Evolutionary conservation across 2,797 vertebrate genomes (phyloP).

Genomic region (Cyprinodon diabolis): DNA sequence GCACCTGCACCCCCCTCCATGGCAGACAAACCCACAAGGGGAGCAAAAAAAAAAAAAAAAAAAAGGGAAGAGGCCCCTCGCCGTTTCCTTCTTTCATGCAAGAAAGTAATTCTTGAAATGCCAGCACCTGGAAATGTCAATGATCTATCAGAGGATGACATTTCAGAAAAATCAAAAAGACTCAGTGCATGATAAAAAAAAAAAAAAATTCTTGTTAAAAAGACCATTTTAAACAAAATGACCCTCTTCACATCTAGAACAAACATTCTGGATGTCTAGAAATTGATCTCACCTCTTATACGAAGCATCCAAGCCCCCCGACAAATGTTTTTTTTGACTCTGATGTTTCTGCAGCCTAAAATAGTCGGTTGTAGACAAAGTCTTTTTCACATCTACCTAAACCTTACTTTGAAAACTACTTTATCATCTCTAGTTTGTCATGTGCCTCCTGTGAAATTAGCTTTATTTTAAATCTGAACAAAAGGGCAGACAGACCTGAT

Average conservation of each 20-base stretch:
- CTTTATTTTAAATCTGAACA: conserved; percentile 49
- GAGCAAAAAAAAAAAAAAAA: conserved; percentile 2
- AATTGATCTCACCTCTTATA: background rate
- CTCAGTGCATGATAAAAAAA: too few species aligned
- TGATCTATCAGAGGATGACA: conserved; percentile 20
- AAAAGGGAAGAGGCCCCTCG: conserved; percentile 21
- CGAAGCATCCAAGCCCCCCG: background rate
- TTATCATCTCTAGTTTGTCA: conserved; percentile 25
- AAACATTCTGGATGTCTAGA: too few species aligned
- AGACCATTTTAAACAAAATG: too few species aligned
- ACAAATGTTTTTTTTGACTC: conserved; percentile 1
- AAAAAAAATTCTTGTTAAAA: background rate
- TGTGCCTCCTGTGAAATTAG: conserved; percentile 48
- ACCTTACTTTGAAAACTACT: background rate
- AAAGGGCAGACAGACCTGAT: conserved; percentile 46
- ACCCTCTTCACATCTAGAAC: too few species aligned
- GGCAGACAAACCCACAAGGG: conserved; percentile 9
- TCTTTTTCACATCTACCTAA: background rate
- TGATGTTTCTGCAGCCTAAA: background rate
- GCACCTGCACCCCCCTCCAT: conserved; percentile 50
- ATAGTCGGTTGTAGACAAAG: background rate
- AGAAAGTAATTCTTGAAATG: conserved; percentile 43
- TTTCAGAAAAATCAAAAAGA: conserved; percentile 20
- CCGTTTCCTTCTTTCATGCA: conserved; percentile 24
- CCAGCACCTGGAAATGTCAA: conserved; percentile 22